Conservation (phyloP, 2,797 vertebrate species). For the Fratercula arctica region DNA sequence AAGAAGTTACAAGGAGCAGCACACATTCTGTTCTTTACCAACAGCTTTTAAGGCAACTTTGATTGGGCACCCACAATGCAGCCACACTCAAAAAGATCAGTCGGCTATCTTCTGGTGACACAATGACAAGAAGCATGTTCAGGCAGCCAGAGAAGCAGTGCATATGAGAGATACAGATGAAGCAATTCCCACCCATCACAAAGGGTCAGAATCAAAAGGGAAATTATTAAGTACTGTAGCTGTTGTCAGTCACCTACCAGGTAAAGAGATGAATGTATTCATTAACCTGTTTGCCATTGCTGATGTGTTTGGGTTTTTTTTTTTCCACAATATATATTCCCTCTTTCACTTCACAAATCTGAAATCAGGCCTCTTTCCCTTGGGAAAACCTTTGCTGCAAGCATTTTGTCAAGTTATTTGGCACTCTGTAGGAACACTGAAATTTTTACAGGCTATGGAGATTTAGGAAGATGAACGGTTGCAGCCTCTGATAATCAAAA, state of each 20-base stretch:
- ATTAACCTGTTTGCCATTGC: neutral
- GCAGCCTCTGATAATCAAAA: neutral
- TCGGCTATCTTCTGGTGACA: neutral
- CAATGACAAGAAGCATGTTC: accelerated
- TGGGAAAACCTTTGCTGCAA: neutral
- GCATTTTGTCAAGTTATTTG: neutral
- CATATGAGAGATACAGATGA: neutral
- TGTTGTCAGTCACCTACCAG: neutral
- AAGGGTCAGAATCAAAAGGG: neutral
- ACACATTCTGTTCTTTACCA: neutral
- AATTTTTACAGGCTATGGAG: neutral
- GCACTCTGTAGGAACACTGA: neutral
- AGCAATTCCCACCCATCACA: neutral
- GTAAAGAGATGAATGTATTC: neutral
- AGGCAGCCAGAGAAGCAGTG: neutral
- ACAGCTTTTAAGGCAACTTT: neutral
- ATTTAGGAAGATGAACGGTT: neutral
- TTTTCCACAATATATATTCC: neutral
- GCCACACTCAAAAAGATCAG: neutral
- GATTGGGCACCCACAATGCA: neutral
- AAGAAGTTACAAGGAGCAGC: neutral
- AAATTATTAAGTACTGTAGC: neutral
- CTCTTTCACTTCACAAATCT: neutral
- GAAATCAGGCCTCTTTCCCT: neutral
- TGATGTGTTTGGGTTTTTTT: neutral